These are phyloP conservation scores for Hylaea fasciaria DNA, from an alignment of 2,888 invertebrate genomes.

Conservation along the genomic window DNA sequence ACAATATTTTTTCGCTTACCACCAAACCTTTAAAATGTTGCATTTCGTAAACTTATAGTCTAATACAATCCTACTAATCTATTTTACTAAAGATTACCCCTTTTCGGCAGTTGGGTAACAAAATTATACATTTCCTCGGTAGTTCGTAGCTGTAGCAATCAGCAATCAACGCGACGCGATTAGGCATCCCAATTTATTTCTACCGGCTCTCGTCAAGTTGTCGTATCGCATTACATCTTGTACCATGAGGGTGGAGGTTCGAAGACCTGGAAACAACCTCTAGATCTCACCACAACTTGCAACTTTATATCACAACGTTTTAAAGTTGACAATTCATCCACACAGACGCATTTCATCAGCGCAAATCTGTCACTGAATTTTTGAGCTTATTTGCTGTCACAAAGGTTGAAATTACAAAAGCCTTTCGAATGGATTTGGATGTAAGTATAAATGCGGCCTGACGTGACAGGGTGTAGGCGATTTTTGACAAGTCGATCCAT, in stretches of 20 bases:
- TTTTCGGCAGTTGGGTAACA: too few species aligned
- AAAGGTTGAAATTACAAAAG: conserved; percentile 6
- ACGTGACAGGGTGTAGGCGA: conserved; percentile 51
- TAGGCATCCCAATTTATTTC: background rate
- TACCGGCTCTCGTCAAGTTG: conserved; percentile 16
- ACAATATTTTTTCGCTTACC: too few species aligned
- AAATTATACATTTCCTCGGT: too few species aligned
- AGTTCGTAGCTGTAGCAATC: background rate
- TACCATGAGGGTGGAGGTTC: conserved; percentile 58
- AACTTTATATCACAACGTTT: conserved; percentile 19
- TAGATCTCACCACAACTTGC: background rate
- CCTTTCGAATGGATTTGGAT: background rate
- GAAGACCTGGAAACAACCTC: conserved; percentile 46
- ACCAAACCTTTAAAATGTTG: too few species aligned
- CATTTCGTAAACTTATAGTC: too few species aligned
- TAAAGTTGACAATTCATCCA: conserved; percentile 18
- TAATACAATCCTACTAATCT: too few species aligned
- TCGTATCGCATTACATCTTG: conserved; percentile 19
- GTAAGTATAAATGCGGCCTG: conserved; percentile 22
- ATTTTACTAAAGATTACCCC: too few species aligned
- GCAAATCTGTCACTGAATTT: background rate
- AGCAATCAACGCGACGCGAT: conserved; percentile 2
- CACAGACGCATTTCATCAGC: background rate
- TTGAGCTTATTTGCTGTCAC: background rate
- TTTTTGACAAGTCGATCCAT: conserved; percentile 61